phyloP scores from a whole-genome alignment of 2,888 invertebrate genomes.

The Conops quadrifasciatus region DNA sequence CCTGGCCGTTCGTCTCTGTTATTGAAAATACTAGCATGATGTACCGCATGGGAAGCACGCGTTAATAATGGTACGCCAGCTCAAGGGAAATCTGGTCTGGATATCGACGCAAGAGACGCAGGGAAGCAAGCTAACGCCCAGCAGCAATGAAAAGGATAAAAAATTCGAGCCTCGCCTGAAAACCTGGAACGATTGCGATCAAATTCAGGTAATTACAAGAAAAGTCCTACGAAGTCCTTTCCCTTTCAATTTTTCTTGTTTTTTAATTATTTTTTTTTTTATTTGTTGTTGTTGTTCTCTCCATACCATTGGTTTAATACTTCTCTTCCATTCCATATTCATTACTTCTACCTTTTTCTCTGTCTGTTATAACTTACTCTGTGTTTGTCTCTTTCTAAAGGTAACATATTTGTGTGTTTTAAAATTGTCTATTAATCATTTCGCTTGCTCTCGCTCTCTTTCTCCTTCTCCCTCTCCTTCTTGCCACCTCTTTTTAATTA shows the following conservation, averaged over 20 bases:
- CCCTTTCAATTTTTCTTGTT: neutral
- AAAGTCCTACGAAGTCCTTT: neutral
- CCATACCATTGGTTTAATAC: neutral
- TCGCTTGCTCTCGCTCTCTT: conserved; percentile 40
- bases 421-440: conserved; percentile 49
- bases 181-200: conserved; percentile 87
- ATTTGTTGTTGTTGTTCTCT: neutral
- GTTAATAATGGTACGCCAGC: conserved; percentile 84
- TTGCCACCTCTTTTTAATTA: conserved; percentile 31
- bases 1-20: neutral
- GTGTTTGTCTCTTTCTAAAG: neutral
- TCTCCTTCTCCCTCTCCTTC: conserved; percentile 25
- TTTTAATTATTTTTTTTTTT: neutral
- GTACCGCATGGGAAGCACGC: conserved; percentile 89
- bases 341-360: neutral
- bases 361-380: neutral
- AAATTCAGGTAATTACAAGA: conserved; percentile 71
- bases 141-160: conserved; percentile 68
- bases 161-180: conserved; percentile 67
- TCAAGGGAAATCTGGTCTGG: conserved; percentile 84
- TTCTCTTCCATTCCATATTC: neutral
- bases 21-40: conserved; percentile 71
- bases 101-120: conserved; percentile 80
- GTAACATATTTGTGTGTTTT: neutral
- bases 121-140: conserved; percentile 68